Base-by-base conservation (phyloP, 2,888 invertebrate species). In the Microctonus aethiopoides region DNA sequence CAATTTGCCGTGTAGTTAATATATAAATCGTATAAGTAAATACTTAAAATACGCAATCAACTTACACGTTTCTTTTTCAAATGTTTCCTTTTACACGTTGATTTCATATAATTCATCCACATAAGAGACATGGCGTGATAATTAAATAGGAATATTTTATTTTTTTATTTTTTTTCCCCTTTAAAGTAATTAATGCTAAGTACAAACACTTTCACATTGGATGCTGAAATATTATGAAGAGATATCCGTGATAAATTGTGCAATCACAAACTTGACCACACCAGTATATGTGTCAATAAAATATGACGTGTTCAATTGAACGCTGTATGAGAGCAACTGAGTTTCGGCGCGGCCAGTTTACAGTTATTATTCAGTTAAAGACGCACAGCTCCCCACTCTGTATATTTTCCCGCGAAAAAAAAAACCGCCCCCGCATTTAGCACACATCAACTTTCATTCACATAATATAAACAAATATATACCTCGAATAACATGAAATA, bases 71-170 rank as follows among this genome's bases (percentile, higher is more conserved):
- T 77, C 26, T 79, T 81, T 64, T 77, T 81, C 67, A 79, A 72
- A 63, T 80, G 79, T 68, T 82, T 81, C 72, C 83, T 83, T 70
- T 78, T 83, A 41, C 79, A 83, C 65, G 78, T 87, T 77, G 83
- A 83, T 78, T 88, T 88, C 79, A 88, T 85, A 80, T 86, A 88
- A 83, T 87, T 90, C 88, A 86, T 89, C 88, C 88, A 89, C 83
- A 87, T 87, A 32, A 88, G 78, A 10, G 88, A 88, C 88, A 88
- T 88, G 39, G 62, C 73, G 60, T 22, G 13, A 22, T 24, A 52
- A 52, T 39, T 22, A 51, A 67, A 20, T 61, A 52, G 36, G 1
- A 61, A 61, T 20, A 34, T 22, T 22, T 29, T n/a, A 16, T 56
- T 13, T 34, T 16, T n/a, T n/a, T n/a, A n/a, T n/a, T n/a, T n/a